A percentile compares a stretch with the other conserved stretches of the same genome.
These are phyloP conservation scores for Rhingia campestris DNA, from an alignment of 2,888 invertebrate species.

Conservation along the genomic window DNA sequence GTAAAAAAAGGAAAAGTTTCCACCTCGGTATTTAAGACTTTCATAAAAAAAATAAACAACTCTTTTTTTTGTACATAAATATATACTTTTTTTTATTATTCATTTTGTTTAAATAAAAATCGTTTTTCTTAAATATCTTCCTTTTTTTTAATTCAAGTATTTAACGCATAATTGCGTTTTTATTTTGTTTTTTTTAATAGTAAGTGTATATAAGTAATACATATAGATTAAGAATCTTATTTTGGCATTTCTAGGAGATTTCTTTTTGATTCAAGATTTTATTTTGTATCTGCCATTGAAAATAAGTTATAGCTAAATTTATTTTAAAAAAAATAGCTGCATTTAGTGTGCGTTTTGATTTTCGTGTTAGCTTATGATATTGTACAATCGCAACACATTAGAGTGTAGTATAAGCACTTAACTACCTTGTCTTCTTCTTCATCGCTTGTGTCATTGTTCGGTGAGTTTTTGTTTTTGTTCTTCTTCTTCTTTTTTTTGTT, in stretches of 20 bases:
- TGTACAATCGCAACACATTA: conserved; percentile 83
- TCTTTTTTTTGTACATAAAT: conserved; percentile 40
- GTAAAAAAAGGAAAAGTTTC: conserved; percentile 60
- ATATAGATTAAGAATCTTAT: conserved; percentile 65
- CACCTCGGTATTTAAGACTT: neutral
- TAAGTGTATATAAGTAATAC: conserved; percentile 33
- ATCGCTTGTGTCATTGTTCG: conserved; percentile 48
- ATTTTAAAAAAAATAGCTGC: conserved; percentile 50
- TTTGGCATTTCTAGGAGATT: conserved; percentile 73
- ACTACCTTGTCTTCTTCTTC: conserved; percentile 80
- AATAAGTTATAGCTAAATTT: conserved; percentile 46
- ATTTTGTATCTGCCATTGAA: conserved; percentile 59
- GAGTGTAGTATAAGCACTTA: conserved; percentile 81
- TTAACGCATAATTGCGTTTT: conserved; percentile 56
- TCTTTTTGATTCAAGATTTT: conserved; percentile 35
- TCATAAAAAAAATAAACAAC: neutral
- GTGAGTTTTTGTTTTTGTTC: conserved; percentile 70
- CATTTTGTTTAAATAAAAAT: conserved; percentile 31
- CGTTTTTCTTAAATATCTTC: conserved; percentile 23
- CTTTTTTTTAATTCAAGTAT: conserved; percentile 45
- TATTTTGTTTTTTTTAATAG: conserved; percentile 28
- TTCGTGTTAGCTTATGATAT: conserved; percentile 78
- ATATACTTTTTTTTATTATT: conserved; percentile 45
- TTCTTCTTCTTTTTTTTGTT: conserved; percentile 79
- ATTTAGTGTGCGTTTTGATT: conserved; percentile 32